phyloP scores from a whole-genome alignment of 2,113 vertebrate genomes.

The Oenanthe melanoleuca region DNA sequence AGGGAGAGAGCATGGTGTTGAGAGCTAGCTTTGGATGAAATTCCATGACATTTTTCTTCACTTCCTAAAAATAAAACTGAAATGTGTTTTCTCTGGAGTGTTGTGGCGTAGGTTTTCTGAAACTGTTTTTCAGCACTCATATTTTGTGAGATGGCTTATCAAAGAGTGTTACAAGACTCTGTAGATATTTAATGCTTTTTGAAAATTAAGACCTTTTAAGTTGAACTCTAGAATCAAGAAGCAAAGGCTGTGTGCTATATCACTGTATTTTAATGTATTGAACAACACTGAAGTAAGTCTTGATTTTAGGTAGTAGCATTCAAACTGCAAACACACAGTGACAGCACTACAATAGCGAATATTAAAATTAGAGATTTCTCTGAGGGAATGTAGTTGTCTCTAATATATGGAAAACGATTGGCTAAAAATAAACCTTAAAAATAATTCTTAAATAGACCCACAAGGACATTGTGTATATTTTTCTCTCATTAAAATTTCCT shows the following conservation, averaged over 20 bases:
- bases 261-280: not conserved
- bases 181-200: not conserved
- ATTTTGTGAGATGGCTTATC: not conserved
- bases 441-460: not conserved
- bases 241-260: not conserved
- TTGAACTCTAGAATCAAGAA: not conserved
- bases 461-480: constrained; percentile 21
- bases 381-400: not conserved
- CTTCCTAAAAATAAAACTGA: not conserved
- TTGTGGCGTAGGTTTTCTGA: not conserved
- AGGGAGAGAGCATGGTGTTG: not conserved
- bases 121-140: not conserved
- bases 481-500: constrained; percentile 41
- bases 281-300: not conserved
- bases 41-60: not conserved
- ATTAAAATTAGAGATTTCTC: not conserved
- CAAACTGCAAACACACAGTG: not conserved
- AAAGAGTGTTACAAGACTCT: not conserved
- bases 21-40: not conserved
- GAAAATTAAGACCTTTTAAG: not conserved
- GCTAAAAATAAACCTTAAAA: constrained; percentile 35
- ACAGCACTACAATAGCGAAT: not conserved
- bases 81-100: not conserved
- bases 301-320: not conserved
- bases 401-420: not conserved